Conservation (phyloP, 2,888 invertebrate species). For the Megastigmus dorsalis region DNA sequence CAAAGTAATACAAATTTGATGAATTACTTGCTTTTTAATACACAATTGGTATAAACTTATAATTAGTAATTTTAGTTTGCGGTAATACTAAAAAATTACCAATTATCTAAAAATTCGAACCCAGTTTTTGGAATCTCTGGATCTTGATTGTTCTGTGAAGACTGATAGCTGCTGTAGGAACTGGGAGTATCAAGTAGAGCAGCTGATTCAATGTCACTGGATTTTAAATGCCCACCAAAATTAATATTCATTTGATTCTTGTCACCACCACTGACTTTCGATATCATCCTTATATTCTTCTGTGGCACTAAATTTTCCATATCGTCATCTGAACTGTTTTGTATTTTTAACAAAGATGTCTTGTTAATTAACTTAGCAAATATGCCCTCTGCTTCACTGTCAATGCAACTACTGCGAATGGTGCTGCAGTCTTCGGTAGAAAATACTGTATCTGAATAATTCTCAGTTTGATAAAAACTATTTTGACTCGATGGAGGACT, state of each 20-base stretch:
- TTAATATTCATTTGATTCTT: constrained; percentile 66
- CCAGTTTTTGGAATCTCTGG: constrained; percentile 77
- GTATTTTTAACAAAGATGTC: constrained; percentile 67
- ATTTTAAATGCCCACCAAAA: constrained; percentile 65
- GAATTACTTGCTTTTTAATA: constrained; percentile 1
- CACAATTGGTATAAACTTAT: constrained; percentile 5
- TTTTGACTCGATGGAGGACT: constrained; percentile 63
- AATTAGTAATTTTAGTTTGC: not conserved
- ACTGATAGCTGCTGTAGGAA: constrained; percentile 70
- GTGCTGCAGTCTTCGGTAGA: constrained; percentile 63
- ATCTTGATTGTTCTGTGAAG: constrained; percentile 68
- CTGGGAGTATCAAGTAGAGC: constrained; percentile 70
- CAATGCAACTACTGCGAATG: constrained; percentile 59
- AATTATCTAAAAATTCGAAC: constrained; percentile 77
- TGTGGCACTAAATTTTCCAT: constrained; percentile 65
- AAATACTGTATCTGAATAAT: constrained; percentile 65
- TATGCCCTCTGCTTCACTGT: constrained; percentile 66
- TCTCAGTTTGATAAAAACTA: constrained; percentile 68
- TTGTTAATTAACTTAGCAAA: constrained; percentile 69
- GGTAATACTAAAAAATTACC: constrained; percentile 74
- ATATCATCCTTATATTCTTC: constrained; percentile 57
- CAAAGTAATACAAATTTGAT: not conserved
- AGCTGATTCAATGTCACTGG: constrained; percentile 68
- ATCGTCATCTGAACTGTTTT: constrained; percentile 64
- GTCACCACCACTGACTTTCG: constrained; percentile 56